phyloP scores from a whole-genome alignment of 2,888 invertebrate genomes.

The Entomobrya multifasciata region DNA sequence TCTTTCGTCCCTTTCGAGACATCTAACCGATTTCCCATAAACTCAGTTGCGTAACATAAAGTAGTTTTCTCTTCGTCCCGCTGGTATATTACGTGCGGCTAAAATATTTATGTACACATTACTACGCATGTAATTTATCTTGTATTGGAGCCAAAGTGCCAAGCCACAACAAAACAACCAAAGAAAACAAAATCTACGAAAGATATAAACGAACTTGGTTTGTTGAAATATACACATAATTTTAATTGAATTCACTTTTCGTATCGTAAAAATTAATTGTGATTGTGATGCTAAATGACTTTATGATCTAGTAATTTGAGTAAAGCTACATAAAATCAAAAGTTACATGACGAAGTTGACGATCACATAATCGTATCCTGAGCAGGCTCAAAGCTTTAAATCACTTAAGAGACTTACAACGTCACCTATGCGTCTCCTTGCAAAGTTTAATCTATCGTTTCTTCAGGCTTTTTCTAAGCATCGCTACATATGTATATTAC shows the following conservation, averaged over 20 bases:
- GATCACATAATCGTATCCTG: background rate
- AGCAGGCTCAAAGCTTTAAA: background rate
- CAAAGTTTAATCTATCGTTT: background rate
- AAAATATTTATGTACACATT: background rate
- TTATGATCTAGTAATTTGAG: too few relatives aligned
- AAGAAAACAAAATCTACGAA: background rate
- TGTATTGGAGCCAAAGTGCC: too few relatives aligned
- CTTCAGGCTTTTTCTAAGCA: too few relatives aligned
- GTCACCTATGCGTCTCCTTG: slow-evolving; percentile 26
- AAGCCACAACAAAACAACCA: too few relatives aligned
- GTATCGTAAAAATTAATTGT: too few relatives aligned
- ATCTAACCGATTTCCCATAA: slow-evolving; percentile 71
- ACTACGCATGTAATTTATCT: too few relatives aligned
- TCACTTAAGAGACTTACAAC: background rate
- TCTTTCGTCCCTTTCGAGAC: slow-evolving; percentile 72
- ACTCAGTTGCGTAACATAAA: slow-evolving; percentile 32
- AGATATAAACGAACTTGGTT: background rate
- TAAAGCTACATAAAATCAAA: too few relatives aligned
- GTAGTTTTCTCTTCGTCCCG: slow-evolving; percentile 51
- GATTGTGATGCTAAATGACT: too few relatives aligned
- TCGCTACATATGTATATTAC: too few relatives aligned
- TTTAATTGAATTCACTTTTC: too few relatives aligned
- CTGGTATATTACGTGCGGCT: background rate
- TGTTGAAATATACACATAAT: background rate
- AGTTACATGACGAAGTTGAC: background rate